A percentile compares a stretch with the other conserved stretches of the same genome.
These are phyloP conservation scores for Corythornis leucogaster DNA, from an alignment of 2,797 vertebrate species.

Conservation along the genomic window DNA sequence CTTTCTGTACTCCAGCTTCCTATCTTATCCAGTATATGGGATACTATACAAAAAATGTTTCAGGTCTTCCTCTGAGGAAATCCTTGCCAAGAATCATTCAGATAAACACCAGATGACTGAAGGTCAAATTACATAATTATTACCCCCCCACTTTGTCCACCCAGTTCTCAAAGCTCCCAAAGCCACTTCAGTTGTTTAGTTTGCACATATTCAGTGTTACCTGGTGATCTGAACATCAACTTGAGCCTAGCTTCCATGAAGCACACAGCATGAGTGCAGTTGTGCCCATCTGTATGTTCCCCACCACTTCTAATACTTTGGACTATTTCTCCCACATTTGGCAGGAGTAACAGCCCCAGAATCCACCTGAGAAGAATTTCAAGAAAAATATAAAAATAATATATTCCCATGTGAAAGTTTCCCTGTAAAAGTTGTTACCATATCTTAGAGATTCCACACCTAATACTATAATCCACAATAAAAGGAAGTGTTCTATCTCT, in stretches of 20 bases:
- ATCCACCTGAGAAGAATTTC: background rate
- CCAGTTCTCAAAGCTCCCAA: background rate
- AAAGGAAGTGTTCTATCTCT: background rate
- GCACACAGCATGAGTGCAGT: background rate
- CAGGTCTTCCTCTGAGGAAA: background rate
- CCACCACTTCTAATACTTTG: background rate
- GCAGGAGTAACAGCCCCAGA: background rate
- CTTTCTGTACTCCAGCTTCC: background rate
- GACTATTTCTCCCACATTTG: background rate
- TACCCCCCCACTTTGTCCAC: background rate
- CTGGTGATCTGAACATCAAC: background rate
- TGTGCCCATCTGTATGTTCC: background rate
- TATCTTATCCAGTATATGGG: background rate
- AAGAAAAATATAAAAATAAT: background rate
- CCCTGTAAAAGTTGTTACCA: background rate
- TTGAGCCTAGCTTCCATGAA: background rate
- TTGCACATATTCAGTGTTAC: background rate
- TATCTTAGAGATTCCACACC: background rate
- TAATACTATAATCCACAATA: background rate
- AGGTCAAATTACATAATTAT: background rate
- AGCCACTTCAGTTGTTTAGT: background rate
- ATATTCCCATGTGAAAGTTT: background rate
- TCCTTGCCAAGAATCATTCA: background rate
- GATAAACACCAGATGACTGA: background rate
- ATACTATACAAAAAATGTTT: background rate